Conservation (phyloP, 2,797 vertebrate genomes). For the Sebastes glaucus region DNA sequence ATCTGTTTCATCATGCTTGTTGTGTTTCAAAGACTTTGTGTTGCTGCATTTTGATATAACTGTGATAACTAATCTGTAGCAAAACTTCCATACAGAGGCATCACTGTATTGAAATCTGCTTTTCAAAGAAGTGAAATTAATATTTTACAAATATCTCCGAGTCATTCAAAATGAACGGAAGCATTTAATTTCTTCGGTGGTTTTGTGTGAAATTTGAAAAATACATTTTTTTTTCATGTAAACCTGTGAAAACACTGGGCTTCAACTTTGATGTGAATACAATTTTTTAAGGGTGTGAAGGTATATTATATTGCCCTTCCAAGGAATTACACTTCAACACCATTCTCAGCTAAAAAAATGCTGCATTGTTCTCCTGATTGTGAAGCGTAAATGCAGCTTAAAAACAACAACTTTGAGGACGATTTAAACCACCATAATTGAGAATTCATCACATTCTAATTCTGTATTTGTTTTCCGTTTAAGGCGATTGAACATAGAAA, state of each 20-base stretch:
- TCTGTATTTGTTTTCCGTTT: conserved; percentile 40
- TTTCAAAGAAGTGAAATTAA: not conserved
- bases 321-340: not conserved
- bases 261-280: not conserved
- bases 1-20: not conserved
- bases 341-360: not conserved
- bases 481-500: conserved; percentile 15
- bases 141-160: conserved; percentile 8
- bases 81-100: not conserved
- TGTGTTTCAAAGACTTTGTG: not conserved
- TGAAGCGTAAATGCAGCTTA: conserved; percentile 17
- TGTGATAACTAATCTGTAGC: not conserved
- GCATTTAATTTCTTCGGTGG: not conserved
- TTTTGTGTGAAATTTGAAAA: conserved; percentile 3
- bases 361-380: not conserved
- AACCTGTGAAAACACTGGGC: not conserved
- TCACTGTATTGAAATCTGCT: not conserved
- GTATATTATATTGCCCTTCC: not conserved
- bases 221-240: not conserved
- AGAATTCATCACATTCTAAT: conserved; percentile 25
- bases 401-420: conserved; percentile 2
- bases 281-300: not conserved
- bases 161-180: not conserved
- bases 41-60: not conserved
- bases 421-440: conserved; percentile 21